These are phyloP conservation scores for Peromyscus aztecus DNA, from an alignment of 2,797 vertebrate species.

Conservation along the genomic window DNA sequence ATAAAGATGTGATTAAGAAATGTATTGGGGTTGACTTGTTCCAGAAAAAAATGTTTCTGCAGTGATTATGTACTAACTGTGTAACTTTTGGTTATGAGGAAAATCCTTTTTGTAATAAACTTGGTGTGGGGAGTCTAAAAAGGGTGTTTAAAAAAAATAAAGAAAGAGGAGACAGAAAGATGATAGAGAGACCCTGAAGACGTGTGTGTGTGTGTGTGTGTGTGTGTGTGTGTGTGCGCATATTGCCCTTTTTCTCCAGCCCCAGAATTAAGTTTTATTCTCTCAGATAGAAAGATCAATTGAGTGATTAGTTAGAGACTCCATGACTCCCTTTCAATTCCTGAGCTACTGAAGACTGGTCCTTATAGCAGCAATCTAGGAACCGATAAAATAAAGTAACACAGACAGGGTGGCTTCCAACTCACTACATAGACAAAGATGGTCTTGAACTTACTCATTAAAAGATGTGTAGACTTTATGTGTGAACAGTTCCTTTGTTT, in stretches of 20 bases:
- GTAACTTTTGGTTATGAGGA: neutral
- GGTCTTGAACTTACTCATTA: neutral
- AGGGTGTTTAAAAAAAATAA: neutral
- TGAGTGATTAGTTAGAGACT: neutral
- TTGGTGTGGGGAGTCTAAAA: neutral
- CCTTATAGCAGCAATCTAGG: neutral
- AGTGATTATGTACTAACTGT: neutral
- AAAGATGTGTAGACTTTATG: neutral
- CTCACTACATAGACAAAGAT: neutral
- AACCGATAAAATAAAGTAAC: neutral
- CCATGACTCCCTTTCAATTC: neutral
- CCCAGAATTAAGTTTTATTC: neutral
- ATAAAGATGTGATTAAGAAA: neutral
- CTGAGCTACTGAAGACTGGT: neutral
- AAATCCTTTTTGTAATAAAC: neutral
- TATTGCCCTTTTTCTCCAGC: neutral
- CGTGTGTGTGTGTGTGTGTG: too few species aligned
- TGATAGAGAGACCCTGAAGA: neutral
- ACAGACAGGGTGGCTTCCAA: neutral
- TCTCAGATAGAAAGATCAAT: neutral
- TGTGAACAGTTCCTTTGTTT: neutral
- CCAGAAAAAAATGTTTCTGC: neutral
- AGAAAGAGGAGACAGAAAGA: neutral
- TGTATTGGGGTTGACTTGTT: neutral
- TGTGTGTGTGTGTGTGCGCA: too few species aligned